Conservation (phyloP, 2,113 vertebrate genomes). For the Aramus guarauna region DNA sequence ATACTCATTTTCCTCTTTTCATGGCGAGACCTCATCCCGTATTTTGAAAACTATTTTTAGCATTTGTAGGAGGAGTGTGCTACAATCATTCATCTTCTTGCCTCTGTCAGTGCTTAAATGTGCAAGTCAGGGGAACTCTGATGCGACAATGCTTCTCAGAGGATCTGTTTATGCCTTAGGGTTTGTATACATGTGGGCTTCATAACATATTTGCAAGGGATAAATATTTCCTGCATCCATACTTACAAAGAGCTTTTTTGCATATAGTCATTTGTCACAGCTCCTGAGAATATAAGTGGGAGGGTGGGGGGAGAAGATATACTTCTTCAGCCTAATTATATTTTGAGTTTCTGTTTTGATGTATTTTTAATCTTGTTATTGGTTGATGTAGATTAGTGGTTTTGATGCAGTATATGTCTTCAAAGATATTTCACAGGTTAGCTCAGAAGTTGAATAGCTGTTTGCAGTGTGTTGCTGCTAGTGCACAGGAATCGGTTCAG, state of each 20-base stretch:
- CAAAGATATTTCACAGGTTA: background rate
- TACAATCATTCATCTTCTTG: background rate
- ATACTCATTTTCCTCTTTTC: background rate
- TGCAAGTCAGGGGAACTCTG: background rate
- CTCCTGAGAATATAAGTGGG: background rate
- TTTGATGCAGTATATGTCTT: conserved; percentile 11
- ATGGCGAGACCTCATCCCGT: background rate
- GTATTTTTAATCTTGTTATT: background rate
- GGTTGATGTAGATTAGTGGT: background rate
- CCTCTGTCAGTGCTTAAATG: background rate
- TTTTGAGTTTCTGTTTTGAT: conserved; percentile 24
- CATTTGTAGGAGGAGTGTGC: background rate
- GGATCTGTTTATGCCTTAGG: conserved; percentile 21
- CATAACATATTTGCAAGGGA: background rate
- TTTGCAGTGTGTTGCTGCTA: background rate
- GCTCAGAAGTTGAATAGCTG: background rate
- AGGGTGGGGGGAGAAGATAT: background rate
- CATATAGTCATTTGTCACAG: background rate
- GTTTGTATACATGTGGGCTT: background rate
- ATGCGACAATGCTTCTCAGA: background rate
- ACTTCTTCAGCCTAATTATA: background rate
- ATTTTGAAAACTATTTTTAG: conserved; percentile 7
- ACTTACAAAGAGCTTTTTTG: background rate
- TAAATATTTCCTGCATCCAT: background rate
- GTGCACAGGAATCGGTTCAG: background rate